Evolutionary conservation across 2,888 invertebrate species (phyloP), one percentile per base, ranked within the genome.

Genomic region (Aplocera efformata): DNA sequence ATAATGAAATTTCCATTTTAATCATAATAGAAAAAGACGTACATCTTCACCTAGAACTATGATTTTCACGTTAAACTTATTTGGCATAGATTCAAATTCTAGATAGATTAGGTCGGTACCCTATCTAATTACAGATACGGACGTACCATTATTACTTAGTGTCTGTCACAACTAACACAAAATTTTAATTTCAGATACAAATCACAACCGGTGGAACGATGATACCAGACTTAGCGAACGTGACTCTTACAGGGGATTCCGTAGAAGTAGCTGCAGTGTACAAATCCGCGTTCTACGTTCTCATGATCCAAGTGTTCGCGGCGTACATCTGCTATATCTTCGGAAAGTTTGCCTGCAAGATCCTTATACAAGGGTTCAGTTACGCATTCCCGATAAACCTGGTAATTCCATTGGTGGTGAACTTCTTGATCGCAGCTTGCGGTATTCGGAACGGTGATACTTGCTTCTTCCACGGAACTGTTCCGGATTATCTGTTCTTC

Each of bases 341-440:
- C 65, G 97, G 96, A 51, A 98, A 98, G 84, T 98, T 98, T 58
- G 97, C 97, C 1, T 98, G 98, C 85, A 98, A 98, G 85, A 97
- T 98, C 64, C 92, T 97, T 63, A 98, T 99, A 56, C 99, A 99
- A 89, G 95, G 97, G 10, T 97, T 98, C 89, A 97, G 98, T 71
- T 98, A 98, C 70, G 98, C 99, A 0, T 96, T 99, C 60, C 98
- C 99, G 0, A 94, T 99, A 4, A 96, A 96, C 76, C 90, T 99
- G 48, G 95, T 97, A 0, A 96, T 98, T 40, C 98, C 98, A 0
- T 90, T 97, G 7, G 93, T 96, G 1, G 94, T 98, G 10, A 96
- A 96, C 3, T 74, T 97, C 34, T 85, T 98, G 56, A 96, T 97
- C 53, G 94, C 96, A 6, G 94, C 94, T 2, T 98, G 98, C 62